These are phyloP conservation scores for Pycnomerus fuliginosus DNA, from an alignment of 2,888 invertebrate genomes.

Conservation along the genomic window DNA sequence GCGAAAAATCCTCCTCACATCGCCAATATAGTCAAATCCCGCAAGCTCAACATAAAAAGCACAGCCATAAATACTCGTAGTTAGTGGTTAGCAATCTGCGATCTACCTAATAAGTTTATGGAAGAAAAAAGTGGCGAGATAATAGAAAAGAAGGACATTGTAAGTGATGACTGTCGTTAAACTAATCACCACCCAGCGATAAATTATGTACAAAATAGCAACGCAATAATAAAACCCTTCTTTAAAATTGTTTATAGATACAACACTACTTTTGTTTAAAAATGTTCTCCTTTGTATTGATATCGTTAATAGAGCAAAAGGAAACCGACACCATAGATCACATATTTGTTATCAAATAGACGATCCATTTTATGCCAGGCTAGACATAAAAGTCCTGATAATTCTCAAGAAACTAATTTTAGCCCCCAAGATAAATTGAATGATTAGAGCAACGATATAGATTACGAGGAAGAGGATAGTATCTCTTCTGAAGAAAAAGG, in stretches of 20 bases:
- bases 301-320: neutral
- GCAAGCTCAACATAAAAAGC: too few relatives aligned
- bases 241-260: too few relatives aligned
- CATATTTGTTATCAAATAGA: neutral
- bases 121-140: constrained; percentile 2
- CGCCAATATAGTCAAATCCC: too few relatives aligned
- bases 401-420: neutral
- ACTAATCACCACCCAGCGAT: constrained; percentile 18
- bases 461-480: neutral
- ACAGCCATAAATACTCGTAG: too few relatives aligned
- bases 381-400: neutral
- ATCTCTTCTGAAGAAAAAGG: constrained; percentile 3
- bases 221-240: constrained; percentile 12
- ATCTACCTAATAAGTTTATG: too few relatives aligned
- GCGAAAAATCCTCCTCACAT: too few relatives aligned
- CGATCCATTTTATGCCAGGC: neutral
- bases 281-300: too few relatives aligned
- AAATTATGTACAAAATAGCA: constrained; percentile 14
- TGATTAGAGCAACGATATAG: constrained; percentile 5
- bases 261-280: too few relatives aligned
- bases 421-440: neutral
- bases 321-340: neutral
- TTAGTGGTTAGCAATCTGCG: too few relatives aligned
- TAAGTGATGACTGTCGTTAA: constrained; percentile 15
- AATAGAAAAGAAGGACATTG: constrained; percentile 1